A percentile compares a stretch with the other conserved stretches of the same genome.
Conservation (phyloP, 2,888 invertebrate species). For the Phyllotreta cruciferae region DNA sequence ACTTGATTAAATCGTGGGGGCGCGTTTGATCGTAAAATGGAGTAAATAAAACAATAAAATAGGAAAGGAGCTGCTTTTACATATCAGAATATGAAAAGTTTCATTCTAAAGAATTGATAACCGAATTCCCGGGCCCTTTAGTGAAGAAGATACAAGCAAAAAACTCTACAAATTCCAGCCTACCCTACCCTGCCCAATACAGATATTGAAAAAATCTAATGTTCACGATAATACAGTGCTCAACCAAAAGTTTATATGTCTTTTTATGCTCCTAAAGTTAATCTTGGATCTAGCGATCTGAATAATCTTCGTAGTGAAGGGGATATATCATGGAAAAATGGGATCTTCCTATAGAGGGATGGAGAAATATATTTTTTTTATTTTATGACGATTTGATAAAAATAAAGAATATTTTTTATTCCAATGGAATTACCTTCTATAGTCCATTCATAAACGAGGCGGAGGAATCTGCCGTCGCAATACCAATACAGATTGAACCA, state of each 20-base stretch:
- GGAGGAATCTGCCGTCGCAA: no score
- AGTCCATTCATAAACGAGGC: no score
- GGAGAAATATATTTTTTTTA: no score
- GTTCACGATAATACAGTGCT: no score
- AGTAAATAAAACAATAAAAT: constrained; percentile 10
- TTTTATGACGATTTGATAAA: no score
- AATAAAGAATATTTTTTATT: no score
- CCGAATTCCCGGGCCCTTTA: not conserved
- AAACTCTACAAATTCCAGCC: no score
- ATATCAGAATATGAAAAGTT: constrained; percentile 4
- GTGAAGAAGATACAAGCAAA: not conserved
- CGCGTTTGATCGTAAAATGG: not conserved
- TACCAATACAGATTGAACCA: no score
- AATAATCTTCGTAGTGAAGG: constrained; percentile 4
- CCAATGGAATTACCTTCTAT: no score
- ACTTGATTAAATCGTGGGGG: constrained; percentile 11
- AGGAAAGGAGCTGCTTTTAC: not conserved
- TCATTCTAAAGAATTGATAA: constrained; percentile 10
- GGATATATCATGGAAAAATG: not conserved
- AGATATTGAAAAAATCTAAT: no score
- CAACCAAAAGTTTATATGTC: constrained; percentile 22
- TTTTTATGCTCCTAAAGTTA: constrained; percentile 26
- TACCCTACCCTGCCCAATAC: no score
- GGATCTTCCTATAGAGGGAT: not conserved
- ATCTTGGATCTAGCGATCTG: constrained; percentile 10